Evolutionary conservation across 2,797 vertebrate genomes (phyloP).

Genomic region (Anolis apletophallus): DNA sequence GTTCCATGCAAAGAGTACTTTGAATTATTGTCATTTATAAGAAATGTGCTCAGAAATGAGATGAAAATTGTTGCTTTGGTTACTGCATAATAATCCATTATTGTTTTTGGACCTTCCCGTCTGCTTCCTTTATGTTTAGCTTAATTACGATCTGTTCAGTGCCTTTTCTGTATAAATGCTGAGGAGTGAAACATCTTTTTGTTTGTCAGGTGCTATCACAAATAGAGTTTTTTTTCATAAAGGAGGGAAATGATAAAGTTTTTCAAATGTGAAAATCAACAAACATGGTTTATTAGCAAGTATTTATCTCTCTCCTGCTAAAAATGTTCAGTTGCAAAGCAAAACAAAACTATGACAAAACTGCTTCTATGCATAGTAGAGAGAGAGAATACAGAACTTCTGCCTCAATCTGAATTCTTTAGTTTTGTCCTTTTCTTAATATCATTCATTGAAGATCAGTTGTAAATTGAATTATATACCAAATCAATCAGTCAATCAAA

Average conservation of each 20-base stretch:
- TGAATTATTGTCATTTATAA: slow-evolving; percentile 32
- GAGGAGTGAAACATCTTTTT: background rate
- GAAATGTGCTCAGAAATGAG: background rate
- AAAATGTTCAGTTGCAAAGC: background rate
- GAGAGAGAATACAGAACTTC: background rate
- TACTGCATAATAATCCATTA: slow-evolving; percentile 27
- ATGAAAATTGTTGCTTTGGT: slow-evolving; percentile 26
- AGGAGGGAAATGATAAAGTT: background rate
- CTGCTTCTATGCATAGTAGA: background rate
- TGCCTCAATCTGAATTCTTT: background rate
- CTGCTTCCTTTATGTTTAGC: slow-evolving; percentile 32
- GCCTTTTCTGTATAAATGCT: slow-evolving; percentile 3
- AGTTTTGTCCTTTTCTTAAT: background rate
- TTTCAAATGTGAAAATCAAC: background rate
- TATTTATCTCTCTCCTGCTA: background rate
- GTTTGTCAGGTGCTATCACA: background rate
- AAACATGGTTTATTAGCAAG: background rate
- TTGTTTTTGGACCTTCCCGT: slow-evolving; percentile 4
- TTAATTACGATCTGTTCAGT: slow-evolving; percentile 40
- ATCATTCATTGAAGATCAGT: background rate
- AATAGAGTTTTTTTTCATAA: background rate
- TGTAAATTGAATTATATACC: background rate
- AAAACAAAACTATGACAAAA: background rate
- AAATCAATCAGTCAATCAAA: background rate
- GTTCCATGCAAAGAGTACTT: background rate